A percentile compares a stretch with the other conserved stretches of the same genome.
Conservation (phyloP, 2,797 vertebrate species). For the Vespertilio murinus region DNA sequence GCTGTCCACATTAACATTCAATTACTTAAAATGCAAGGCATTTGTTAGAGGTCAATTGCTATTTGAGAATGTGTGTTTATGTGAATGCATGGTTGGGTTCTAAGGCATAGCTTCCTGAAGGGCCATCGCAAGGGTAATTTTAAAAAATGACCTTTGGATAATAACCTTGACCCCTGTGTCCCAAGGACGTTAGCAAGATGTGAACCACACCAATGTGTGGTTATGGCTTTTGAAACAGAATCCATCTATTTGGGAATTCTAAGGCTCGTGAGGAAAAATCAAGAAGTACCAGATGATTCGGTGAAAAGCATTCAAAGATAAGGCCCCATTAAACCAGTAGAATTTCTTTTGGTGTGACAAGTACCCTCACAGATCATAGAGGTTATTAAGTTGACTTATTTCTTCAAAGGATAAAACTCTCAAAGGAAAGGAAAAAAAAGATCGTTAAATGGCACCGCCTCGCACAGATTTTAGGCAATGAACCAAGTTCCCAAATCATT, state of each 20-base stretch:
- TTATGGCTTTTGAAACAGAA: conserved; percentile 49
- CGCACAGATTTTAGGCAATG: conserved; percentile 74
- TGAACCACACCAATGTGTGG: background rate
- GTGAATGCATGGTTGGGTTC: conserved; percentile 61
- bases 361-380: conserved; percentile 77
- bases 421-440: conserved; percentile 70
- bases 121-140: conserved; percentile 14
- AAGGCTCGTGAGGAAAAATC: conserved; percentile 37
- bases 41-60: background rate
- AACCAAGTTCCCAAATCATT: conserved; percentile 80
- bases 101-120: background rate
- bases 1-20: conserved; percentile 68
- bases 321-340: conserved; percentile 52
- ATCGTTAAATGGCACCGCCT: conserved; percentile 72
- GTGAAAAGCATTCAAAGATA: conserved; percentile 59
- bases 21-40: conserved; percentile 44
- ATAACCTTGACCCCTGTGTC: background rate
- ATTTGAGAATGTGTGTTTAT: conserved; percentile 5
- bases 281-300: conserved; percentile 27
- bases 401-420: conserved; percentile 76
- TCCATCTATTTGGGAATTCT: conserved; percentile 42
- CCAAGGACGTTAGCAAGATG: conserved; percentile 47
- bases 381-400: conserved; percentile 79
- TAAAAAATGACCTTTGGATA: conserved; percentile 32
- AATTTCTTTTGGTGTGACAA: conserved; percentile 73